Percentiles rank a stretch among this genome's conserved stretches.
These are phyloP conservation scores for Sebastes matsubarae DNA, from an alignment of 2,797 vertebrate genomes.

Conservation along the genomic window DNA sequence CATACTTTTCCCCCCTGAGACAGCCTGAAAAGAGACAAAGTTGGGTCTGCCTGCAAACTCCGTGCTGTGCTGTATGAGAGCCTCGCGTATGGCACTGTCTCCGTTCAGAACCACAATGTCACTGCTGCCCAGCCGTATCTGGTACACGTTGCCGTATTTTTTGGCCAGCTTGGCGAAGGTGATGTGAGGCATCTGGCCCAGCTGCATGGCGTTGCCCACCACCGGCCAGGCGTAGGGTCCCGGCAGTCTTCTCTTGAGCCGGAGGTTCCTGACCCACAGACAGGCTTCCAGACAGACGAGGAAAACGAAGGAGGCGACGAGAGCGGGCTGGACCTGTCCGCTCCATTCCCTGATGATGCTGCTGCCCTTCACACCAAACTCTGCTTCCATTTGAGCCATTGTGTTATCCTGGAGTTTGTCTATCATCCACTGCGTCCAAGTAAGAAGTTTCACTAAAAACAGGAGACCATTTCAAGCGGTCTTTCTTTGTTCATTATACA, in stretches of 20 bases:
- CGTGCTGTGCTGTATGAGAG: constrained; percentile 79
- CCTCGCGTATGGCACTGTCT: constrained; percentile 81
- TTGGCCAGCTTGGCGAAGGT: constrained; percentile 81
- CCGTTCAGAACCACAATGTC: constrained; percentile 87
- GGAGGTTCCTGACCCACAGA: constrained; percentile 74
- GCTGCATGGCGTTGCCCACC: constrained; percentile 88
- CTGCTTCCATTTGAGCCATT: constrained; percentile 69
- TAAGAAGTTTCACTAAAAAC: constrained; percentile 17
- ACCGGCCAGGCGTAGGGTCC: constrained; percentile 89
- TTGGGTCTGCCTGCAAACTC: constrained; percentile 84
- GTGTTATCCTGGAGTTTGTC: not conserved
- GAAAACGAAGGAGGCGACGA: constrained; percentile 81
- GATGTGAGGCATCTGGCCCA: constrained; percentile 88
- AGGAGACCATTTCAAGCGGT: not conserved
- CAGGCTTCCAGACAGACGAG: constrained; percentile 83
- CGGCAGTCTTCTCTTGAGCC: constrained; percentile 77
- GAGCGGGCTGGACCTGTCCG: constrained; percentile 82
- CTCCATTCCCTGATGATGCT: constrained; percentile 80
- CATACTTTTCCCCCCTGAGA: constrained; percentile 83
- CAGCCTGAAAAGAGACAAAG: constrained; percentile 79
- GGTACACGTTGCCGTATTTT: constrained; percentile 87
- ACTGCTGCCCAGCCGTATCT: constrained; percentile 85
- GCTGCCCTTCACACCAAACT: constrained; percentile 69
- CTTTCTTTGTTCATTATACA: not conserved
- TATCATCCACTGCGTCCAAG: not conserved